Conservation (phyloP, 2,797 vertebrate species). For the Sebastes minor region DNA sequence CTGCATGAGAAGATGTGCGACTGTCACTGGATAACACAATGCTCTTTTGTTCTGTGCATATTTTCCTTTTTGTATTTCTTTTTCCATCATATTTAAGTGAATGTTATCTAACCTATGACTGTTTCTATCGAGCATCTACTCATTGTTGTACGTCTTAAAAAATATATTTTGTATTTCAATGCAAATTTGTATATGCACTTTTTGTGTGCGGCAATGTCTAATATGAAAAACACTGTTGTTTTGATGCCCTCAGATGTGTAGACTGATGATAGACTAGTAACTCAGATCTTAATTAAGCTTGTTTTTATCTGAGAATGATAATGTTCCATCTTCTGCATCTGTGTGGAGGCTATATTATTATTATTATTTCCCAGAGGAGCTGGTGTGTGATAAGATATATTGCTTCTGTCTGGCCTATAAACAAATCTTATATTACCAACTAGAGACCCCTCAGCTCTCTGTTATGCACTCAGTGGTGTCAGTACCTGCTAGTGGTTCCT, state of each 20-base stretch:
- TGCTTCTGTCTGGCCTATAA: conserved; percentile 26
- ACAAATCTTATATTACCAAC: conserved; percentile 10
- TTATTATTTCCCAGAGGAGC: conserved; percentile 47
- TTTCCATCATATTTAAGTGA: not conserved
- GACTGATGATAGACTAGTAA: not conserved
- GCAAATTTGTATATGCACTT: not conserved
- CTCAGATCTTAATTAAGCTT: conserved; percentile 34
- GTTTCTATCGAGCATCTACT: not conserved
- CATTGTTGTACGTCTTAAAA: not conserved
- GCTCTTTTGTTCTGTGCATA: not conserved
- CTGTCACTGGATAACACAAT: not conserved
- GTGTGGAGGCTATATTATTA: conserved; percentile 13
- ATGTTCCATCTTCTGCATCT: conserved; percentile 1
- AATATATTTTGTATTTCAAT: not conserved
- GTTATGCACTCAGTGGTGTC: not conserved
- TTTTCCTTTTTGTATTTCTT: not conserved
- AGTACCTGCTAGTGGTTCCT: not conserved
- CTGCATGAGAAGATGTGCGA: not conserved
- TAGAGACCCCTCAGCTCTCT: not conserved
- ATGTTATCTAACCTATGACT: not conserved
- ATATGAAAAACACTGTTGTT: not conserved
- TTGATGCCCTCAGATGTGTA: not conserved
- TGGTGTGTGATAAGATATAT: conserved; percentile 32
- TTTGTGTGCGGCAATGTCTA: not conserved
- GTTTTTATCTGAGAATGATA: conserved; percentile 20